These are phyloP conservation scores for Galaxias olidus DNA, from an alignment of 2,797 vertebrate genomes.

Conservation along the genomic window DNA sequence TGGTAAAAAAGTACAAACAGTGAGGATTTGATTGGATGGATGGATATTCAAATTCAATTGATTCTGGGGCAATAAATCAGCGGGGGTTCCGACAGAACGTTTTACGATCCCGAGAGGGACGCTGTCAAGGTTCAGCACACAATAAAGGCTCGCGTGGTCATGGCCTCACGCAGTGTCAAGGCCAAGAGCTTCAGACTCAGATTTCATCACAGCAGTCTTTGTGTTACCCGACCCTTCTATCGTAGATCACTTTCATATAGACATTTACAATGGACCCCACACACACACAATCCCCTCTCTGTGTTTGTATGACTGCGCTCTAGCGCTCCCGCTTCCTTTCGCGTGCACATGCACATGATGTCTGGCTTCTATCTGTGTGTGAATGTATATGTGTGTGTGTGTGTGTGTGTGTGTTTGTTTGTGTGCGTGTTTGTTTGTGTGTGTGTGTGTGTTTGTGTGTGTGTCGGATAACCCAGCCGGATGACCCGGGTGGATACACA, in stretches of 20 bases:
- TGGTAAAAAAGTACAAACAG: conserved; percentile 31
- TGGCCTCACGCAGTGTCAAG: conserved; percentile 49
- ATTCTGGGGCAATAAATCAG: conserved; percentile 42
- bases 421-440: conserved; percentile 6
- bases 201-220: conserved; percentile 58
- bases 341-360: conserved; percentile 28
- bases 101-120: conserved; percentile 49
- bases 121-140: conserved; percentile 39
- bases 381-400: conserved; percentile 1
- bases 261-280: neutral
- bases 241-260: conserved; percentile 62
- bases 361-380: neutral
- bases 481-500: conserved; percentile 51
- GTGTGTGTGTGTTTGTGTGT: conserved; percentile 12
- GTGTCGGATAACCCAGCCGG: conserved; percentile 32
- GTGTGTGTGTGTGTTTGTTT: conserved; percentile 11
- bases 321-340: no score
- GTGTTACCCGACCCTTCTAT: conserved; percentile 21
- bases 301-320: no score
- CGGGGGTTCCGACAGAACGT: conserved; percentile 36
- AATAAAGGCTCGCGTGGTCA: conserved; percentile 60
- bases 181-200: conserved; percentile 41
- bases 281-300: no score
- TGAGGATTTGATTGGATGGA: conserved; percentile 39
- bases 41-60: conserved; percentile 52